These are phyloP conservation scores for Paradoxurus hermaphroditus DNA, from an alignment of 2,113 vertebrate genomes.

Conservation along the genomic window DNA sequence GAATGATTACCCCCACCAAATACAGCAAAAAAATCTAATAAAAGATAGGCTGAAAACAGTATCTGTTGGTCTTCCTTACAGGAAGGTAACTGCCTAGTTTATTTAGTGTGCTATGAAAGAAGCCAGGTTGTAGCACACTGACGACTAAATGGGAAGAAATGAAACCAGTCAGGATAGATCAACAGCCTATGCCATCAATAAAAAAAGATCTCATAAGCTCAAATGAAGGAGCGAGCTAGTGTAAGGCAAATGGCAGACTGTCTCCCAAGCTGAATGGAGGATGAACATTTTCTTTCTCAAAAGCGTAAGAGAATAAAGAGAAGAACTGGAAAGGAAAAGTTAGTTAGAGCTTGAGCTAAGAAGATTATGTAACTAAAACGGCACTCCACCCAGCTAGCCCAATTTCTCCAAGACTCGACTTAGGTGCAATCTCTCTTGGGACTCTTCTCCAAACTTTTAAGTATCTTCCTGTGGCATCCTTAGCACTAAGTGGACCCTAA, in stretches of 20 bases:
- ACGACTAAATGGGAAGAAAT: background rate
- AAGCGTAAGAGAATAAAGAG: background rate
- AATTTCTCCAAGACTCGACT: background rate
- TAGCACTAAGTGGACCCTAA: background rate
- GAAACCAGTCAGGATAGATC: background rate
- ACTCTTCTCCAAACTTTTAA: background rate
- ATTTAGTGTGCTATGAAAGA: background rate
- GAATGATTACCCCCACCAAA: background rate
- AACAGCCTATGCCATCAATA: background rate
- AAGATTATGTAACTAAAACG: background rate
- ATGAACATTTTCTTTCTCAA: background rate
- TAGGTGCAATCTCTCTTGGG: background rate
- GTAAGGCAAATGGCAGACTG: background rate
- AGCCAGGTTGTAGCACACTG: background rate
- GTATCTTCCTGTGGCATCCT: background rate
- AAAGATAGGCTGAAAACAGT: background rate
- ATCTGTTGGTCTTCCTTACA: background rate
- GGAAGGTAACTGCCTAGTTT: background rate
- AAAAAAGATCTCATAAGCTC: too few relatives aligned
- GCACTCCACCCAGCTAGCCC: background rate
- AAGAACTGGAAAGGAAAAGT: background rate
- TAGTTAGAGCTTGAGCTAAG: background rate
- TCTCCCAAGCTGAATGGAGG: background rate
- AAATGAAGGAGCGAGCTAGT: background rate
- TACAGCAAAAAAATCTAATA: background rate